These are phyloP conservation scores for Drosophila tani DNA, from an alignment of 1,140 invertebrate genomes.

Conservation along the genomic window DNA sequence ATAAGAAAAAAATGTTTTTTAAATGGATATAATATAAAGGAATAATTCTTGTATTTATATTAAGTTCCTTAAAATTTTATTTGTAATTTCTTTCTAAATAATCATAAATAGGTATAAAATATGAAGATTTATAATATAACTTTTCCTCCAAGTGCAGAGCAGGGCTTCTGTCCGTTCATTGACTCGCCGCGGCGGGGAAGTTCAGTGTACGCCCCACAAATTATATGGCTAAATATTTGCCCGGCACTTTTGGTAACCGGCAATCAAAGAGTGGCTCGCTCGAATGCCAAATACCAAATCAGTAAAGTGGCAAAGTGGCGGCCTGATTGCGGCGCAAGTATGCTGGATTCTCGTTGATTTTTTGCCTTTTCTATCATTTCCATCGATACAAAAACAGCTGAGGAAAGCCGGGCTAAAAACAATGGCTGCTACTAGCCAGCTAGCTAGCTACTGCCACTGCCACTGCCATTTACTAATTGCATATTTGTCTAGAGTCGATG, in stretches of 20 bases:
- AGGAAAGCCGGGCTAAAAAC: slow-evolving; percentile 38
- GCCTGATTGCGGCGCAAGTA: slow-evolving; percentile 50
- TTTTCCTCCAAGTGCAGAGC: slow-evolving; percentile 21
- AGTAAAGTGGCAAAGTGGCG: slow-evolving; percentile 69
- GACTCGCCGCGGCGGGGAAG: slow-evolving; percentile 42
- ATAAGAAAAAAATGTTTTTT: too few species aligned
- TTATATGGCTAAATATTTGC: slow-evolving; percentile 77
- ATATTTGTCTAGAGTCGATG: slow-evolving; percentile 71
- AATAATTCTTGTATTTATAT: too few species aligned
- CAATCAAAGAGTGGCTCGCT: slow-evolving; percentile 63
- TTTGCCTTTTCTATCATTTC: slow-evolving; percentile 68
- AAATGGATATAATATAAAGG: too few species aligned
- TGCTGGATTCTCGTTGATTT: slow-evolving; percentile 30
- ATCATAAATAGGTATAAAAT: too few species aligned
- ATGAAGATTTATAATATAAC: slow-evolving; percentile 1
- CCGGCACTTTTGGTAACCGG: slow-evolving; percentile 72
- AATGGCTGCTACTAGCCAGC: slow-evolving; percentile 16
- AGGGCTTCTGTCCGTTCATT: slow-evolving; percentile 53
- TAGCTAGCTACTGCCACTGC: slow-evolving; percentile 47
- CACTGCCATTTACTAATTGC: slow-evolving; percentile 59
- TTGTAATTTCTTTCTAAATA: too few species aligned
- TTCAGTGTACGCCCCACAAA: slow-evolving; percentile 66
- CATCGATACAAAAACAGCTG: slow-evolving; percentile 60
- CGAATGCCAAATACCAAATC: slow-evolving; percentile 57
- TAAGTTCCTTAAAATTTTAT: too few species aligned